Conservation (phyloP, 2,888 invertebrate species). For the Diadegma fenestrale region DNA sequence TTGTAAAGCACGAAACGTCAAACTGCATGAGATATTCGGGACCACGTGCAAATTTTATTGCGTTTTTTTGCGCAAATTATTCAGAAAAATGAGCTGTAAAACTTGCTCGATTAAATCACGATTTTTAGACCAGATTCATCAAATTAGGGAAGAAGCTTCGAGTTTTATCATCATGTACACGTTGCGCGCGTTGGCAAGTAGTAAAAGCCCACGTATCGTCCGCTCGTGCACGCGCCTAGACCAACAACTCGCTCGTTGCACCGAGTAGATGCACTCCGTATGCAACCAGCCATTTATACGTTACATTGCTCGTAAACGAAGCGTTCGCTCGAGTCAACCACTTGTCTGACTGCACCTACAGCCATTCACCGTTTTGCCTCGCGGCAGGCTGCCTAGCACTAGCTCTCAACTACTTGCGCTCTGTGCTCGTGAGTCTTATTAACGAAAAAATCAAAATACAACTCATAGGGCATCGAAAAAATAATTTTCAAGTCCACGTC, state of each 20-base stretch:
- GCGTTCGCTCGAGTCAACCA: conserved; percentile 30
- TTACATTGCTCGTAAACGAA: conserved; percentile 41
- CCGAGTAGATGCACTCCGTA: conserved; percentile 61
- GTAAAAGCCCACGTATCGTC: conserved; percentile 47
- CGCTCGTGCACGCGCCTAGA: conserved; percentile 54
- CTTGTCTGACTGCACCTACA: conserved; percentile 56
- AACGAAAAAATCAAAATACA: no score
- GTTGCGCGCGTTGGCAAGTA: conserved; percentile 32
- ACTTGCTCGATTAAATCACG: background rate
- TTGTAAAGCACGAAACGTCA: background rate
- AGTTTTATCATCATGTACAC: background rate
- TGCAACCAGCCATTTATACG: conserved; percentile 61
- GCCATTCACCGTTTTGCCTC: conserved; percentile 54
- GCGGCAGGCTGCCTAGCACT: conserved; percentile 77
- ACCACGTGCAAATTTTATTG: no score
- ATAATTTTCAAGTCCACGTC: no score
- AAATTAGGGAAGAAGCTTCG: background rate
- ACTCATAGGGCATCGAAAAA: no score
- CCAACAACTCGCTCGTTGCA: conserved; percentile 26
- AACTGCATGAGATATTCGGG: background rate
- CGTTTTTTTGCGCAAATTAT: background rate
- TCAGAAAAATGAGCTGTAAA: background rate
- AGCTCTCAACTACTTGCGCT: conserved; percentile 77
- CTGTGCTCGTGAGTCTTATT: background rate
- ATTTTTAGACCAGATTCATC: background rate